Conservation (phyloP, 2,113 vertebrate species). For the Sturnira hondurensis region DNA sequence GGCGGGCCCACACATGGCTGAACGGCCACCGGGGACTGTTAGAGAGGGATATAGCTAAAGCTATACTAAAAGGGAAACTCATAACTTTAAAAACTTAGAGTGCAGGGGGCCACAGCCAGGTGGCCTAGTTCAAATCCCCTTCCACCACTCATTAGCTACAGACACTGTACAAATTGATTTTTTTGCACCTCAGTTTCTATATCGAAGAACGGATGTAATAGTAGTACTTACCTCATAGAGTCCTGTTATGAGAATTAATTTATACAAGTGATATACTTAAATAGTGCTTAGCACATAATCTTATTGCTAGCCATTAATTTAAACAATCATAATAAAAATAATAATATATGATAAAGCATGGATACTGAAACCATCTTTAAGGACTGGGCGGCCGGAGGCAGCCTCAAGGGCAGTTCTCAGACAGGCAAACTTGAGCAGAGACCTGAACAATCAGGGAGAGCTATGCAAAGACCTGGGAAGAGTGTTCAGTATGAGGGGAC, state of each 20-base stretch:
- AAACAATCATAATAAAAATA: not conserved
- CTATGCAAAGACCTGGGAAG: not conserved
- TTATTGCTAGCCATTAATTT: not conserved
- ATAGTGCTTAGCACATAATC: not conserved
- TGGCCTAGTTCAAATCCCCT: not conserved
- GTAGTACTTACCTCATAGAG: not conserved
- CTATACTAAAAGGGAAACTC: not conserved
- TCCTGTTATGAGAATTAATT: not conserved
- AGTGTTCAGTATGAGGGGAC: not conserved
- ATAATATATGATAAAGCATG: not conserved
- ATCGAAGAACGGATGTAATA: not conserved
- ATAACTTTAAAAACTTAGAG: not conserved
- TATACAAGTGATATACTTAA: not conserved
- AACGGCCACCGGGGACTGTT: not conserved
- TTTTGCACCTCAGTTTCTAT: not conserved
- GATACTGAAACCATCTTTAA: not conserved
- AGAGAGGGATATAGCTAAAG: not conserved
- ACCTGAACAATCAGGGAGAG: not conserved
- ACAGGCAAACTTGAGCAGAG: not conserved
- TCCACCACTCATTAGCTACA: not conserved
- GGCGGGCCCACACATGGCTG: not conserved
- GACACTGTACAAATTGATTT: not conserved
- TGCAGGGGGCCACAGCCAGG: not conserved
- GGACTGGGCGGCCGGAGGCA: not conserved
- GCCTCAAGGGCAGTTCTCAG: not conserved